phyloP scores from a whole-genome alignment of 2,113 vertebrate genomes.

The Catharus minimus region DNA sequence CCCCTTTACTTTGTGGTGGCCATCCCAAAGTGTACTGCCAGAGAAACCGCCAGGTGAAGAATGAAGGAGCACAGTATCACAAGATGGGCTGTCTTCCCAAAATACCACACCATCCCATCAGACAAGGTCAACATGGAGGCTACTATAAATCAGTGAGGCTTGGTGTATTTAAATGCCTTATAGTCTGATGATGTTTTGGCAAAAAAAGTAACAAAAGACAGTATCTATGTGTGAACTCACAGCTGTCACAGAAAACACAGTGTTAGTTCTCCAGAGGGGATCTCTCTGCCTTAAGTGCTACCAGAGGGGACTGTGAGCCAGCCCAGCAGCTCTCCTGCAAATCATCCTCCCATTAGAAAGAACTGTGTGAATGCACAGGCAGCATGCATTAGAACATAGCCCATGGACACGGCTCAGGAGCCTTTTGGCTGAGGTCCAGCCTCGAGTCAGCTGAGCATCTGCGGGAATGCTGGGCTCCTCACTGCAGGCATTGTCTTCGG shows the following conservation, averaged over 20 bases:
- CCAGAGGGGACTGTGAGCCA: background rate
- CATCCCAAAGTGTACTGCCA: background rate
- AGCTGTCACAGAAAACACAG: background rate
- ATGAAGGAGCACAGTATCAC: rapidly evolving
- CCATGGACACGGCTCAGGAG: background rate
- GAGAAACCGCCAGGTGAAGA: background rate
- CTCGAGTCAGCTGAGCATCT: background rate
- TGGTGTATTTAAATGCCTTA: background rate
- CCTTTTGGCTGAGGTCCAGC: conserved; percentile 14
- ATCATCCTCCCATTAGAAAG: background rate
- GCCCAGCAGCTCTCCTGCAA: background rate
- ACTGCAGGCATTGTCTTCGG: conserved; percentile 7
- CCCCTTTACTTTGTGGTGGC: background rate
- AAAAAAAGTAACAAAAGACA: background rate
- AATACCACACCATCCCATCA: background rate
- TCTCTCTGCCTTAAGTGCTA: background rate
- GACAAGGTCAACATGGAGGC: background rate
- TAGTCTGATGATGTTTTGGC: background rate
- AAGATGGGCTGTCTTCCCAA: background rate
- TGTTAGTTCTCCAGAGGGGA: background rate
- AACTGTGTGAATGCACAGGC: background rate
- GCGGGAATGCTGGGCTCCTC: background rate
- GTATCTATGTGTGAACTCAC: background rate
- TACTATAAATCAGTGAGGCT: background rate
- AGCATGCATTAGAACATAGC: background rate